phyloP scores from a whole-genome alignment of 2,797 vertebrate species.

The Gymnoscopelus microlampas region DNA sequence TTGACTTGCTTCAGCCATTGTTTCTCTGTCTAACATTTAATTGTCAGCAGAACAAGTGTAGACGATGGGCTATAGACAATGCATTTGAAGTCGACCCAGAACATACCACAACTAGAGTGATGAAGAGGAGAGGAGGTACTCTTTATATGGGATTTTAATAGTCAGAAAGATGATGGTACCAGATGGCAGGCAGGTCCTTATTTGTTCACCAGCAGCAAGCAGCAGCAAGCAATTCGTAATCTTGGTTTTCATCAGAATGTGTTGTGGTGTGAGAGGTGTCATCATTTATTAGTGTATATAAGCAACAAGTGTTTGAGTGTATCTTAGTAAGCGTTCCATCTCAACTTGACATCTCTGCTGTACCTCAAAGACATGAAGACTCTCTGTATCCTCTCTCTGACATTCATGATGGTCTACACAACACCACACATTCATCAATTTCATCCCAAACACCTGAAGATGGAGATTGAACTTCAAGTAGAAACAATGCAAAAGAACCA shows the following conservation, averaged over 20 bases:
- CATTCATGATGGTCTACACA: conserved; percentile 18
- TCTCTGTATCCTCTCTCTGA: background rate
- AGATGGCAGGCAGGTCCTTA: conserved; percentile 32
- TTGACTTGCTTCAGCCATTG: too few species aligned
- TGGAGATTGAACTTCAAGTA: too few species aligned
- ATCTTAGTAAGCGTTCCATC: conserved; percentile 17
- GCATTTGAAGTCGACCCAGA: too few species aligned
- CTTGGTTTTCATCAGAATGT: conserved; percentile 21
- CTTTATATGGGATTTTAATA: too few species aligned
- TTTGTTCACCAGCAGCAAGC: conserved; percentile 41
- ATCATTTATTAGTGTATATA: conserved; percentile 41
- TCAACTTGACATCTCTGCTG: background rate
- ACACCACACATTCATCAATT: background rate
- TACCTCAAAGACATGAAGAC: conserved; percentile 54
- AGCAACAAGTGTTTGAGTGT: conserved; percentile 18
- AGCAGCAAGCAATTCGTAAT: background rate
- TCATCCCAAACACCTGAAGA: too few species aligned
- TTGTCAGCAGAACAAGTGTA: too few species aligned
- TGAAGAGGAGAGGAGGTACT: too few species aligned
- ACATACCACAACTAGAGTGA: too few species aligned
- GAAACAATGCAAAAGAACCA: rapidly evolving
- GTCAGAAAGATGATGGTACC: too few species aligned
- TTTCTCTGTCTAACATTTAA: too few species aligned
- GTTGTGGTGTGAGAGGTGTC: conserved; percentile 34
- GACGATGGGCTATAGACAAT: too few species aligned